Evolutionary conservation across 2,113 vertebrate genomes (phyloP).

Genomic region (Myotis lucifugus): DNA sequence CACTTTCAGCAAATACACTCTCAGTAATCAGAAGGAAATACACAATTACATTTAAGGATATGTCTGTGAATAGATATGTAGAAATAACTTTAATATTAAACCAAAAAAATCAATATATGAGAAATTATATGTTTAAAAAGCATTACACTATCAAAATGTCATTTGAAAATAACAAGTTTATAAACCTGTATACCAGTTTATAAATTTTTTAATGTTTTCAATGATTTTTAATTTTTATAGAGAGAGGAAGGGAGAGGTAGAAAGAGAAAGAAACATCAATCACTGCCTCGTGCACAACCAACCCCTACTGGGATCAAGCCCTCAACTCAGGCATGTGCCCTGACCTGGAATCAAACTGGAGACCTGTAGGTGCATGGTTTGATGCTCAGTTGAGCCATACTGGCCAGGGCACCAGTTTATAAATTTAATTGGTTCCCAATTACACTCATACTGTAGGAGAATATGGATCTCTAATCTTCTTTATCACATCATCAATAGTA

Average conservation of each 20-base stretch:
- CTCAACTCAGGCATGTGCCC: background rate
- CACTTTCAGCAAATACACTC: background rate
- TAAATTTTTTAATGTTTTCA: background rate
- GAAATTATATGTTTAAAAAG: background rate
- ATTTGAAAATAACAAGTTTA: background rate
- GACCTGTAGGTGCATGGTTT: background rate
- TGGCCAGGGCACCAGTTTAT: background rate
- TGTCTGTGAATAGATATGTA: background rate
- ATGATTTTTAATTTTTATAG: background rate
- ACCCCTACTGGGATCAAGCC: background rate
- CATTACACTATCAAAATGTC: background rate
- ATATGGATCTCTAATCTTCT: background rate
- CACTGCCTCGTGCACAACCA: background rate
- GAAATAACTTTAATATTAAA: slow-evolving; percentile 14
- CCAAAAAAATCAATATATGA: background rate
- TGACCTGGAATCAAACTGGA: background rate
- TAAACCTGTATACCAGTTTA: background rate
- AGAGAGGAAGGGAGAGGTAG: background rate
- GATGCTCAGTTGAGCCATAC: background rate
- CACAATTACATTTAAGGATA: background rate
- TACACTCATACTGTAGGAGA: background rate
- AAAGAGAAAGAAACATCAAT: background rate
- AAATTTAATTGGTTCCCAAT: background rate
- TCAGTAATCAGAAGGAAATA: slow-evolving; percentile 18
- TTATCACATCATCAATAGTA: background rate